phyloP scores from a whole-genome alignment of 1,140 invertebrate genomes.

The Aphidius ervi region DNA sequence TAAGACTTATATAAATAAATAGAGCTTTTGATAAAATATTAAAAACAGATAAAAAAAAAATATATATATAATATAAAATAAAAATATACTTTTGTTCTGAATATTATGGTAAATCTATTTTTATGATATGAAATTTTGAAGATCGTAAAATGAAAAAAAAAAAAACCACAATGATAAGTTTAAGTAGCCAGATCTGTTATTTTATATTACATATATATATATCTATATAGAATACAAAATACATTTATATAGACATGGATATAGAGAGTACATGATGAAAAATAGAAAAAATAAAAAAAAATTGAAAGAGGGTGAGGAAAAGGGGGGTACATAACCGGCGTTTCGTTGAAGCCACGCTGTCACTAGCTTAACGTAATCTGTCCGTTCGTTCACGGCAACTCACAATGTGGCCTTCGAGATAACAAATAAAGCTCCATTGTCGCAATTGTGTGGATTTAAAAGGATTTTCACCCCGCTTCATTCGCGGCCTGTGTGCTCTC shows the following conservation, averaged over 20 bases:
- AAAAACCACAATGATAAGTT: constrained; percentile 47
- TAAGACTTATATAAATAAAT: too few species aligned
- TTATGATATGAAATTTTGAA: constrained; percentile 16
- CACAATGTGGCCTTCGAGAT: constrained; percentile 56
- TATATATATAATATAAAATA: neutral
- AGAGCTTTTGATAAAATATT: too few species aligned
- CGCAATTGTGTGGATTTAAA: constrained; percentile 57
- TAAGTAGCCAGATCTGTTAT: constrained; percentile 13
- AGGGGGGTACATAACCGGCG: constrained; percentile 19
- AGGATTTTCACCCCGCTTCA: constrained; percentile 47
- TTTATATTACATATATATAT: constrained; percentile 14
- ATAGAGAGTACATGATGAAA: neutral
- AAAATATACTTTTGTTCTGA: constrained; percentile 22
- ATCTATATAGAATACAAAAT: constrained; percentile 10
- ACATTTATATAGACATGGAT: constrained; percentile 7
- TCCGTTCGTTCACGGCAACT: constrained; percentile 53
- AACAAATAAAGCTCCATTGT: constrained; percentile 56
- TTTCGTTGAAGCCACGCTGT: constrained; percentile 46
- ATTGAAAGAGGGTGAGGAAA: neutral
- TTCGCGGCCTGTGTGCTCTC: constrained; percentile 22
- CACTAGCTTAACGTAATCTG: constrained; percentile 53
- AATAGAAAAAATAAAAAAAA: neutral
- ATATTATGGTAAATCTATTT: constrained; percentile 25
- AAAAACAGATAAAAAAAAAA: too few species aligned
- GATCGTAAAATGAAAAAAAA: constrained; percentile 41